These are phyloP conservation scores for Salvelinus sp. DNA, from an alignment of 2,113 vertebrate species.

Conservation along the genomic window DNA sequence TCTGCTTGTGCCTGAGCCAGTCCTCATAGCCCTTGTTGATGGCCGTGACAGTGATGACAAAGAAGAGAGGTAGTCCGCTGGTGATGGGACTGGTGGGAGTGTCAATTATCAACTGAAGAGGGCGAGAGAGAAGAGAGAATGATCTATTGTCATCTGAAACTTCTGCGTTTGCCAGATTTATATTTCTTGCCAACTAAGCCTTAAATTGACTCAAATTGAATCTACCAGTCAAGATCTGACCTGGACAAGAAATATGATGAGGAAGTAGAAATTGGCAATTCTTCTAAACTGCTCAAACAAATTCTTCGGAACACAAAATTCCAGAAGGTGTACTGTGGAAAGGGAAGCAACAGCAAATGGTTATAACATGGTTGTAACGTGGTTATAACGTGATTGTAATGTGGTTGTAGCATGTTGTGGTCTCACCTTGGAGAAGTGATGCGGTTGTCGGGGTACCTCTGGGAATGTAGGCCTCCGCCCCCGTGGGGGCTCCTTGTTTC, in stretches of 20 bases:
- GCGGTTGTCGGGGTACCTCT: constrained; percentile 94
- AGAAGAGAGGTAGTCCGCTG: constrained; percentile 94
- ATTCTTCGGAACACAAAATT: constrained; percentile 98
- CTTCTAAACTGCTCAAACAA: constrained; percentile 98
- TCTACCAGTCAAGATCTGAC: constrained; percentile 67
- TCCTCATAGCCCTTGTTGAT: constrained; percentile 99
- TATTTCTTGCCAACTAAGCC: too few relatives aligned
- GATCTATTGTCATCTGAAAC: too few relatives aligned
- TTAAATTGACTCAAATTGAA: too few relatives aligned
- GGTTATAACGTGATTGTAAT: fast-evolving
- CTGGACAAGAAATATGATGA: constrained; percentile 99
- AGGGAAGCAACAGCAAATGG: constrained; percentile 24
- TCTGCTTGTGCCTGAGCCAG: constrained; percentile 97
- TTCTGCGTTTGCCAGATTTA: too few relatives aligned
- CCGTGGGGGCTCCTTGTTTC: constrained; percentile 89
- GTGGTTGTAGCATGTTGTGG: background rate
- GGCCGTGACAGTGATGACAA: constrained; percentile 96
- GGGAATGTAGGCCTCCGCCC: constrained; percentile 92
- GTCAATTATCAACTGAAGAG: constrained; percentile 90
- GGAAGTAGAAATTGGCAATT: constrained; percentile 98
- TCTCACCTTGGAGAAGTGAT: constrained; percentile 93
- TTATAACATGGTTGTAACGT: too few relatives aligned
- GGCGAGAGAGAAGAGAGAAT: background rate
- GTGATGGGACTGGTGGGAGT: constrained; percentile 96
- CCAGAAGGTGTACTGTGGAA: constrained; percentile 92